phyloP scores from a whole-genome alignment of 2,113 vertebrate species.

The Microcebus murinus region DNA sequence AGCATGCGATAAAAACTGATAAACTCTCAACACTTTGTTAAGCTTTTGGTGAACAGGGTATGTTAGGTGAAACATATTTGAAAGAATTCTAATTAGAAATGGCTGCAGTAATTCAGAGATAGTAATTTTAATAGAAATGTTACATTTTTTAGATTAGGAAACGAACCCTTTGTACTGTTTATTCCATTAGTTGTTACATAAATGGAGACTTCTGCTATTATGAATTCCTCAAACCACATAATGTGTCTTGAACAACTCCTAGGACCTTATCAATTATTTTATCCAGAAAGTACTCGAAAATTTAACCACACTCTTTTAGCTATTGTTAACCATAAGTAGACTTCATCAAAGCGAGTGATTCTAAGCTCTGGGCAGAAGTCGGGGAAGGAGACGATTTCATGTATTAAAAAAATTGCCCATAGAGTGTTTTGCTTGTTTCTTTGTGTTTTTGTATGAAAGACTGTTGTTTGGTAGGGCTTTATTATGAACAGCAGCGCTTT shows the following conservation, averaged over 20 bases:
- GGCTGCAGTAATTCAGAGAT: background rate
- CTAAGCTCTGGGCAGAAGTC: background rate
- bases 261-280: slow-evolving; percentile 27
- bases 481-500: background rate
- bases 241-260: background rate
- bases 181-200: background rate
- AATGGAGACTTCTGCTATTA: background rate
- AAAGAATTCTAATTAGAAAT: slow-evolving; percentile 54
- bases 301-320: background rate
- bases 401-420: background rate
- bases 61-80: background rate
- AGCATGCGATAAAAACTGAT: background rate
- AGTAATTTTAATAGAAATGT: slow-evolving; percentile 22
- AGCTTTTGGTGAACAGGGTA: background rate
- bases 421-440: background rate
- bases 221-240: background rate
- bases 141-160: background rate
- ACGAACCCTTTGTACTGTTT: background rate
- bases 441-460: slow-evolving; percentile 17
- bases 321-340: background rate
- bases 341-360: background rate
- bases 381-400: background rate
- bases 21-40: background rate
- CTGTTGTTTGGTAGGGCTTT: background rate
- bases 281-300: background rate